Evolutionary conservation across 2,888 invertebrate genomes (phyloP), one percentile per base, ranked within the genome.

Genomic region (Camptogramma bilineatum): DNA sequence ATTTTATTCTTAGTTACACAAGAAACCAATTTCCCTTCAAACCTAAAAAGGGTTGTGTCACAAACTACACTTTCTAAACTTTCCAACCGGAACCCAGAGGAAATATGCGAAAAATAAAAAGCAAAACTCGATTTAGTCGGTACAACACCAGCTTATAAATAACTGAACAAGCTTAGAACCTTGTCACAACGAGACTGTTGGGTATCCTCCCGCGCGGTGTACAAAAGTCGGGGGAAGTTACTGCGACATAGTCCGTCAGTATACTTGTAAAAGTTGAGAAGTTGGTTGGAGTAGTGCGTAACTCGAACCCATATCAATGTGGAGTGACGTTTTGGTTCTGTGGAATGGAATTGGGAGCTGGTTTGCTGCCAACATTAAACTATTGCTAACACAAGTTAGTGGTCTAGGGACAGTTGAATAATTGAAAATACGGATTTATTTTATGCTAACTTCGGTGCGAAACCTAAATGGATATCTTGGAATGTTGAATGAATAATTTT

Each of bases 71-170:
- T 68, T 63, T 68, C 68, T 44, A 64, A 72, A 72, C 70, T 69
- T 72, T 66, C 62, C 67, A 64, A 54, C 64, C 65, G 58, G 57
- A 70, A 68, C 69, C 74, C 68, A 65, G 71, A 71, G 68, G 73
- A 77, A 75, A 62, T 62, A 70, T 69, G 53, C 72, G 73, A 74
- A 70, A 76, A 76, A 75, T 71, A 79, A 76, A 73, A 72, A 79
- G 76, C 74, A 73, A 76, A 79, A 77, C 77, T 74, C 66, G 77
- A 80, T 81, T 80, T 75, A 58, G 72, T 75, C 64, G 62, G 70
- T 62, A 56, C 64, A 68, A 64, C 54, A 64, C 64, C 55, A 54
- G 65, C 66, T 66, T 66, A 54, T 66, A 66, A 62, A 66, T 66
- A 66, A 66, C 61, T 24, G 57, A 52, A 52, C 52, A 54, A 58